Evolutionary conservation across 2,888 invertebrate species (phyloP).

Genomic region (Elmis aenea): DNA sequence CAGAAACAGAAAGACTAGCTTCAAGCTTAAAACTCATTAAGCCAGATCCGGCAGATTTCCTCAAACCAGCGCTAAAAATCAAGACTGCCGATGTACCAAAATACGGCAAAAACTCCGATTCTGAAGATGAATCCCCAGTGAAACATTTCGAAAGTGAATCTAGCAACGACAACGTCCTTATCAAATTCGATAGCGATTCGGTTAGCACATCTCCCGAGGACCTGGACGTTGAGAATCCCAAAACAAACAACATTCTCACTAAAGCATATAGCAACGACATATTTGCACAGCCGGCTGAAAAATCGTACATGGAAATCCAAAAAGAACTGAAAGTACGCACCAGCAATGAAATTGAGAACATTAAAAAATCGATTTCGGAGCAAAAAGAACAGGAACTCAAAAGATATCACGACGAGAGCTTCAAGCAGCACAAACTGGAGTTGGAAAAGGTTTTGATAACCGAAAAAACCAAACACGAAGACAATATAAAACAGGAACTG

Average conservation of each 20-base stretch:
- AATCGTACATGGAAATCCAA: conserved; percentile 11
- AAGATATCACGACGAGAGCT: conserved; percentile 41
- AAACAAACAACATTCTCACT: not conserved
- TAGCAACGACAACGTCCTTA: too few relatives aligned
- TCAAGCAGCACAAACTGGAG: conserved; percentile 46
- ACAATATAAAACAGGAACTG: conserved; percentile 40
- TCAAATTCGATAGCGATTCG: too few relatives aligned
- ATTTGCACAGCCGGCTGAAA: not conserved
- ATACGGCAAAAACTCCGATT: conserved; percentile 39
- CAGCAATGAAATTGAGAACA: conserved; percentile 51
- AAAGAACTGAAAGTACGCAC: conserved; percentile 33
- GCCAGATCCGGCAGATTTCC: conserved; percentile 56
- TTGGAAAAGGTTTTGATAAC: conserved; percentile 50
- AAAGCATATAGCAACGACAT: not conserved
- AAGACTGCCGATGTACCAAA: conserved; percentile 45
- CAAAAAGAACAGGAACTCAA: conserved; percentile 44
- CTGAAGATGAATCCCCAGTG: conserved; percentile 52
- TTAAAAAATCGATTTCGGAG: conserved; percentile 55
- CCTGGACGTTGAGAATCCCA: not conserved
- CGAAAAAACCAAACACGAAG: conserved; percentile 39
- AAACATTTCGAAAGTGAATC: conserved; percentile 26
- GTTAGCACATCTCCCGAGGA: not conserved
- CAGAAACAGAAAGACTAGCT: not conserved
- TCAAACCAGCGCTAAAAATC: conserved; percentile 55
- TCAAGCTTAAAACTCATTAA: conserved; percentile 48